A percentile compares a stretch with the other conserved stretches of the same genome.
phyloP scores from a whole-genome alignment of 2,888 invertebrate genomes.

The Meiosimyza platycephala region DNA sequence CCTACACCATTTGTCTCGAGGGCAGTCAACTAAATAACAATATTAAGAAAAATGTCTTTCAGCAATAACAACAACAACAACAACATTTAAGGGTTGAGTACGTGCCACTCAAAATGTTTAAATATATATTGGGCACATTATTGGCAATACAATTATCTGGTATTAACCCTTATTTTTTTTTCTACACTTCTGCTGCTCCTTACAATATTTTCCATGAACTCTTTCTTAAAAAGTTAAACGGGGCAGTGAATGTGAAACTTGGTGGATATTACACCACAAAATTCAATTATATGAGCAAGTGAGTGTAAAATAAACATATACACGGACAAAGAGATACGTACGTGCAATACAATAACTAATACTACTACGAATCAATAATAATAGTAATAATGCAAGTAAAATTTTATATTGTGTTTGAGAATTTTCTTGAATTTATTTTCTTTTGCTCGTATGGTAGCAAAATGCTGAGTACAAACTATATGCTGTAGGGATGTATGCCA shows the following conservation, averaged over 20 bases:
- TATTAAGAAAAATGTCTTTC: too few species aligned
- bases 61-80: too few species aligned
- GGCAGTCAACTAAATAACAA: too few species aligned
- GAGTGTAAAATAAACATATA: slow-evolving; percentile 24
- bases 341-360: too few species aligned
- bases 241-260: not conserved
- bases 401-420: slow-evolving; percentile 16
- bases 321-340: not conserved
- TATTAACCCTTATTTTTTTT: slow-evolving; percentile 29
- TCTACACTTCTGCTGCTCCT: not conserved
- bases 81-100: too few species aligned
- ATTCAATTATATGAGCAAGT: slow-evolving; percentile 51
- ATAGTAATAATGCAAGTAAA: slow-evolving; percentile 9
- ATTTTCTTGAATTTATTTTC: slow-evolving; percentile 3
- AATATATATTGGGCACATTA: not conserved
- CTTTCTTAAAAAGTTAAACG: too few species aligned
- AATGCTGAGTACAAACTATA: not conserved
- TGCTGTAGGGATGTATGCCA: too few species aligned
- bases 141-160: slow-evolving; percentile 37
- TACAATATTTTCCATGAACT: too few species aligned
- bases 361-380: not conserved
- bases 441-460: not conserved
- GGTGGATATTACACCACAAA: slow-evolving; percentile 45
- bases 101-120: too few species aligned
- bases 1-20: too few species aligned